phyloP scores from a whole-genome alignment of 2,113 vertebrate species.

The human (Homo sapiens) region GRCh38 chrX:98164001-98164500 shows the following conservation, averaged over 20 bases:
- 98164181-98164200: background rate
- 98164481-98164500: background rate
- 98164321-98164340: background rate
- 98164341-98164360: background rate
- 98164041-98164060: background rate
- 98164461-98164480: background rate
- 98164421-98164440: background rate
- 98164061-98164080: background rate
- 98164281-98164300: background rate
- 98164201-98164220: background rate
- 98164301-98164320: background rate
- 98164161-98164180: background rate
- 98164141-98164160: background rate
- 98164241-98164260: background rate
- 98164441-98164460: slow-evolving; percentile 9
- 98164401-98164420: background rate
- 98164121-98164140: background rate
- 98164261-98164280: background rate
- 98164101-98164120: background rate
- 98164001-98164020: background rate
- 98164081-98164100: background rate
- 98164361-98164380: background rate
- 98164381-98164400: background rate
- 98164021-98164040: background rate
- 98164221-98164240: background rate